A percentile compares a stretch with the other conserved stretches of the same genome.
Conservation (phyloP, 37 sponge, comb jelly and placozoan species). For the Axinella damicornis region DNA sequence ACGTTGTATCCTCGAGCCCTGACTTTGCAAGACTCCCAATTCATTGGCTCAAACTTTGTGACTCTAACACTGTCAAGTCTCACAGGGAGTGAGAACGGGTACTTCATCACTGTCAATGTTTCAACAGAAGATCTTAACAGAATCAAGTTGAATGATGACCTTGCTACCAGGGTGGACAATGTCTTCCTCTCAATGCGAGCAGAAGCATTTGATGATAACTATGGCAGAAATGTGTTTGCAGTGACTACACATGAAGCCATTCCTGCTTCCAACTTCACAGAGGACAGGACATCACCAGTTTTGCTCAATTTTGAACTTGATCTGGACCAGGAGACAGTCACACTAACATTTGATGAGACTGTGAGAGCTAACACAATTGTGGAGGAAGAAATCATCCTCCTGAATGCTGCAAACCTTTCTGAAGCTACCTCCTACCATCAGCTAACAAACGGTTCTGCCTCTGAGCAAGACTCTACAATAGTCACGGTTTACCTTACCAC, state of each 20-base stretch:
- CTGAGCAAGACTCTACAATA: constrained; percentile 52
- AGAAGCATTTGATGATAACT: constrained; percentile 81
- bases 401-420: constrained; percentile 42
- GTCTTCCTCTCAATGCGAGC: constrained; percentile 78
- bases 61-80: constrained; percentile 56
- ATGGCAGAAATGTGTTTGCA: constrained; percentile 70
- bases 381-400: constrained; percentile 64
- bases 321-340: constrained; percentile 54
- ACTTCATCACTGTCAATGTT: constrained; percentile 78
- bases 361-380: constrained; percentile 66
- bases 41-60: constrained; percentile 36
- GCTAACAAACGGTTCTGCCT: constrained; percentile 55
- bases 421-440: constrained; percentile 18
- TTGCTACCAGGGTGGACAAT: constrained; percentile 54
- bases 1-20: constrained; percentile 78
- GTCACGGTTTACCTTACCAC: constrained; percentile 58
- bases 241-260: constrained; percentile 59
- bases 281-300: constrained; percentile 72
- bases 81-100: constrained; percentile 81
- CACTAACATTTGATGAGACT: constrained; percentile 88
- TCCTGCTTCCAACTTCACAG: constrained; percentile 56
- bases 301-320: constrained; percentile 75
- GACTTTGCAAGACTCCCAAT: constrained; percentile 58
- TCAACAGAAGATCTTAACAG: constrained; percentile 72
- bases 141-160: constrained; percentile 73